Evolutionary conservation across 1,140 invertebrate species (phyloP), one percentile per base, ranked within the genome.

Genomic region (Drosophila biarmipes): DNA sequence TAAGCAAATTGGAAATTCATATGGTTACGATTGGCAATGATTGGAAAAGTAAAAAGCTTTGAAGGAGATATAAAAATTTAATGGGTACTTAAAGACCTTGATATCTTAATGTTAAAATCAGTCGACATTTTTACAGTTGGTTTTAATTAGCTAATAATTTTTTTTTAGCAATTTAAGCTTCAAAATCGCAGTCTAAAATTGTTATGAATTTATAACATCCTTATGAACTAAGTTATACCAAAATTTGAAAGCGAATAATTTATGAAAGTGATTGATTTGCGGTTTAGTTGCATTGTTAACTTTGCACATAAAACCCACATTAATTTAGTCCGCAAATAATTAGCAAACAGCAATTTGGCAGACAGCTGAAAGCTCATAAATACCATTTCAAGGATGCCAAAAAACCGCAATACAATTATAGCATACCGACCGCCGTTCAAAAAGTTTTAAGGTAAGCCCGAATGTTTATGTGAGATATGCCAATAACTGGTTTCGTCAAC

Each of bases 391-490:
- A 82, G 67, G 78, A 81, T 73, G n/a, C 64, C 54, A 15, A 27
- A 38, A 79, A 80, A 51, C 64, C 73, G 59, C 78, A 78, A 82
- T 69, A 49, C 62, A 67, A 68, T 73, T 53, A 58, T 66, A 56
- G 52, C 48, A 58, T 55, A 27, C 31, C 40, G 40, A 29, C 52
- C 10, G 14, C 24, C 57, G 29, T 68, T 35, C 46, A 49, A 35
- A 51, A 53, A 46, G 34, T 59, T 77, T 62, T 52, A 37, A 45
- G 35, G 49, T 59, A 61, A 76, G 66, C 62, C 57, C 55, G 55
- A 69, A 48, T 46, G 42, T 59, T 68, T 71, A 85, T 85, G 86
- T 69, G 74, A 74, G 77, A 77, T 73, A 78, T 85, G 66, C 58
- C 72, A 80, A 67, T 63, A 85, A 73, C 81, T 73, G 58, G 49